Base-by-base conservation (phyloP, 2,797 vertebrate species). In the Mormyrus proboscirostris region DNA sequence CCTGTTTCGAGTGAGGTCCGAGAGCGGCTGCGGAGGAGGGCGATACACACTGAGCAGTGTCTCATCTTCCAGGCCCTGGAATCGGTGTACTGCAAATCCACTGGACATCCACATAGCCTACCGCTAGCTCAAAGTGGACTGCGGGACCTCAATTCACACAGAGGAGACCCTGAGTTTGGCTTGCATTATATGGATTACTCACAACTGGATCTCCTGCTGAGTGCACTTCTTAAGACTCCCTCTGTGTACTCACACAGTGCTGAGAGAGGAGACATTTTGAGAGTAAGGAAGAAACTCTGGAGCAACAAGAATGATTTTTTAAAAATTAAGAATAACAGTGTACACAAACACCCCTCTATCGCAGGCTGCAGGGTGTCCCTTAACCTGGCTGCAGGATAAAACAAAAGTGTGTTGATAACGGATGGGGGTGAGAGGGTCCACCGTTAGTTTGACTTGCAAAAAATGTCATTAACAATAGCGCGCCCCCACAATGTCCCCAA, bases 31-130 rank as follows among this genome's bases (percentile, higher is more conserved):
- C 62, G 9, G 25, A n/a, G 29, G 62, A 69, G 96, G 91, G 91
- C 89, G 94, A 95, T 94, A 95, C 93, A 91, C 92, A 83, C 89
- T 29, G 90, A 94, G 93, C 92, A 94, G 92, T 93, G 91, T 92
- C 91, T 87, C 88, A 88, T 92, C 93, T 94, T 91, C 93, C 94
- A 92, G 94, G 94, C 93, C 95, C 94, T 92, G 92, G 94, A 94
- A 93, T 95, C 94, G 92, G 94, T 96, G 95, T 95, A 95, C 94
- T 4, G 90, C 89, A 76, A 51, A 92, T 91, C 57, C 65, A 49
- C 38, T 76, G 49, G 49, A 33, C 12, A 33, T 14, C 41, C 44
- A 22, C 79, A 50, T 2, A 50, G 79, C 76, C 7, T 2, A 47
- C 38, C 4, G 44, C 16, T 49, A 49, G n/a, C n/a, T 22, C 38